A percentile compares a stretch with the other conserved stretches of the same genome.
Evolutionary conservation across 1,140 invertebrate genomes (phyloP).

Genomic region (Bombus vancouverensis): DNA sequence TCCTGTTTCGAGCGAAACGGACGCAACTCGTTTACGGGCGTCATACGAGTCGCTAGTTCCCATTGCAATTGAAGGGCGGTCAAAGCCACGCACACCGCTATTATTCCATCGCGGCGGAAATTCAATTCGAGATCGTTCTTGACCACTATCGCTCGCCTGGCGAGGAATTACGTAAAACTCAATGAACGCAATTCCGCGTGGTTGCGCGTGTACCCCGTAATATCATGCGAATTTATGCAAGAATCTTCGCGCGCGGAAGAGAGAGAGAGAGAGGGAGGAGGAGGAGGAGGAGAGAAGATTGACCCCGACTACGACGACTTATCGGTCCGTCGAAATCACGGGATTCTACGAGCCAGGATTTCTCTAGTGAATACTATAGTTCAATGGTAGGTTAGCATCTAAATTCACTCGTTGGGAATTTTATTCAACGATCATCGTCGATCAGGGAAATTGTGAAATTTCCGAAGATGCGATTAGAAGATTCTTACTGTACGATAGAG

Average conservation of each 20-base stretch:
- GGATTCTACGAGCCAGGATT: background rate
- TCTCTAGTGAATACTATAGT: background rate
- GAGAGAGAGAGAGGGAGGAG: background rate
- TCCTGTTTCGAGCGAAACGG: conserved; percentile 58
- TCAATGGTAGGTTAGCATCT: background rate
- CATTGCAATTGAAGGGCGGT: conserved; percentile 78
- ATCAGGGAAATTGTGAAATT: background rate
- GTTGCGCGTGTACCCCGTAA: conserved; percentile 21
- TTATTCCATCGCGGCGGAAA: conserved; percentile 72
- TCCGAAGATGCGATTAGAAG: background rate
- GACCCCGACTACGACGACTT: conserved; percentile 40
- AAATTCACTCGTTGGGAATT: background rate
- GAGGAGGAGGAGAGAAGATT: conserved; percentile 16
- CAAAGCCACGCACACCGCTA: conserved; percentile 69
- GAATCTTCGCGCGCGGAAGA: background rate
- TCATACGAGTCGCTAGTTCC: conserved; percentile 70
- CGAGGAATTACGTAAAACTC: conserved; percentile 61
- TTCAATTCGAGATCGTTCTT: conserved; percentile 76
- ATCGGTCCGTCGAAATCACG: conserved; percentile 14
- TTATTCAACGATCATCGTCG: background rate
- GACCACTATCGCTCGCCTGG: conserved; percentile 46
- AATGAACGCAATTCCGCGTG: conserved; percentile 58
- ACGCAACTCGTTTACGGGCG: conserved; percentile 70
- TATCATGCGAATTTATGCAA: conserved; percentile 39
- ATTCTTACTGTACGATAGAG: background rate